Conservation (phyloP, 2,113 vertebrate genomes). For the Xenopus borealis region DNA sequence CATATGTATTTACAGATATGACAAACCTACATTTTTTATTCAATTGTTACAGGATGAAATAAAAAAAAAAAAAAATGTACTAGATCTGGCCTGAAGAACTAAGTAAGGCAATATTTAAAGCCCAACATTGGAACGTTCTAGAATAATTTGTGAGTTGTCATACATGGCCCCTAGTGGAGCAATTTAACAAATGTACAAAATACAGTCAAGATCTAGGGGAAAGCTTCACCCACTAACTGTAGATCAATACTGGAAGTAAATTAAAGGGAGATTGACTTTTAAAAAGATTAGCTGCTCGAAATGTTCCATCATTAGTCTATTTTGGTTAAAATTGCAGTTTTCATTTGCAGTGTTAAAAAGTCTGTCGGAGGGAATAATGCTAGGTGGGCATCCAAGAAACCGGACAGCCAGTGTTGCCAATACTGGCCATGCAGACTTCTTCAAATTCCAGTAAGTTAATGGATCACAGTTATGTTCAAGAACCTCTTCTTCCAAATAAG, state of each 20-base stretch:
- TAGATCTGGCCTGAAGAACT: constrained; percentile 70
- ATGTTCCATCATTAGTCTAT: constrained; percentile 85
- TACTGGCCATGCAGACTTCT: constrained; percentile 87
- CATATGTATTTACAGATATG: constrained; percentile 61
- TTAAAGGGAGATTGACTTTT: constrained; percentile 95
- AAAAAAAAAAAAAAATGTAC: constrained; percentile 55
- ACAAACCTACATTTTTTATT: constrained; percentile 58
- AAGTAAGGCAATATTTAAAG: constrained; percentile 80
- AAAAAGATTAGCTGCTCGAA: constrained; percentile 93
- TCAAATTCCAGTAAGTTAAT: constrained; percentile 93
- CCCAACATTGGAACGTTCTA: constrained; percentile 56
- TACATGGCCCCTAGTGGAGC: constrained; percentile 57
- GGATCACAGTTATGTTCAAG: constrained; percentile 96
- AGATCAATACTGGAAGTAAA: constrained; percentile 95
- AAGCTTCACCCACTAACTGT: too few relatives aligned
- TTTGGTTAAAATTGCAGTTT: constrained; percentile 79
- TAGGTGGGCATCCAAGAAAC: constrained; percentile 93
- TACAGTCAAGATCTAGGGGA: background rate
- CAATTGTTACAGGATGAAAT: constrained; percentile 49
- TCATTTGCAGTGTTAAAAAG: constrained; percentile 87
- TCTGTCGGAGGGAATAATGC: constrained; percentile 86
- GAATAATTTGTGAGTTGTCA: constrained; percentile 57
- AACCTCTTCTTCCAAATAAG: constrained; percentile 93
- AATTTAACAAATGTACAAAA: constrained; percentile 52
- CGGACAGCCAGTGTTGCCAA: constrained; percentile 88